Evolutionary conservation across 2,113 vertebrate genomes (phyloP), one percentile per base, ranked within the genome.

Genomic region (Caloenas nicobarica): DNA sequence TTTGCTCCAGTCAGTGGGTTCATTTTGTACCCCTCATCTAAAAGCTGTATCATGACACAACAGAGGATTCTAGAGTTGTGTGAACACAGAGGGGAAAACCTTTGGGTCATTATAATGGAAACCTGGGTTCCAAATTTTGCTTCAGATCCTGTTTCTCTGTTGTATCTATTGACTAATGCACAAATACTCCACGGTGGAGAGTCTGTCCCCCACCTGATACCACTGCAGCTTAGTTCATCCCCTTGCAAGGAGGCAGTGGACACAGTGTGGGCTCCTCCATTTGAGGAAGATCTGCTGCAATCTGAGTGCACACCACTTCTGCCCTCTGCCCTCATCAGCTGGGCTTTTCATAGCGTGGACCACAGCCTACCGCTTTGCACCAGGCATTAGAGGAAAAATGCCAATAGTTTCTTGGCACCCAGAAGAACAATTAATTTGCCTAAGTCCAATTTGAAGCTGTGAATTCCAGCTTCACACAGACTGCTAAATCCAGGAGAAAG

Each of bases 1-100:
- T 15, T 78, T 61, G 34, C 10, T 42, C 2, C 19, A 36, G 34
- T 14, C 3, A 0, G 23, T 0, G 0, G 23, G 44, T 42, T 38
- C 1, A 0, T 62, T 73, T 64, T 74, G 19, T 31, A 36, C 5
- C 36, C 8, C 21, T 93, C 3, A 1, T n/a, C n/a, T 60, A 78
- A 88, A 85, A 81, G 29, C 40, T 61, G 21, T 18, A 40, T 57
- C 2, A 0, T 48, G 53, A 42, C 57, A 26, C 40, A 44, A 18
- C 46, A 65, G 31, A 77, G 50, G 24, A 61, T 44, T 66, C 50
- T 21, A 38, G 15, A 56, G 62, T 54, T 76, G 16, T 85, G 57
- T 19, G 48, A 68, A 58, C 22, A 50, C 19, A 61, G 29, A 54
- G 17, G 22, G 17, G 15, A 66, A 89, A 95, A 60, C 5, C 25